Base-by-base conservation (phyloP, 2,888 invertebrate genomes). In the Cheilosia pagana region DNA sequence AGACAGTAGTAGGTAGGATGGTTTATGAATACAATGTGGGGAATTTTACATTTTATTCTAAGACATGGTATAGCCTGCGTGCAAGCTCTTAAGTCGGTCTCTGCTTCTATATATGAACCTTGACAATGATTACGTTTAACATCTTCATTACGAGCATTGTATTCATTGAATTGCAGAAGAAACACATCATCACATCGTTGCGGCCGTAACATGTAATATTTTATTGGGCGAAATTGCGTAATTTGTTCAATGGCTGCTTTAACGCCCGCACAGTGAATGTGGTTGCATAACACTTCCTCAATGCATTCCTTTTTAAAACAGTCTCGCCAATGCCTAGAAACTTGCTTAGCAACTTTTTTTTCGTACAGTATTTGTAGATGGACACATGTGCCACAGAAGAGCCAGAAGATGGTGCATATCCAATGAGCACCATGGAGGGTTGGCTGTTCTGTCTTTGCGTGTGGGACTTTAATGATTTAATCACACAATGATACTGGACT, bases 201-300 rank as follows among this genome's bases (percentile, higher is more conserved):
- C 12, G 12, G 12, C 35, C 3, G 35, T 35, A 35, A n/a, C 3
- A 23, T 50, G 8, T 14, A 12, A 39, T 52, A 25, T 21, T 52
- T 19, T 52, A 52, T 52, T 52, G 21, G 45, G 28, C 19, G 28
- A n/a, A 60, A 25, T 63, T 63, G 23, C 63, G 39, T 63, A 63
- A 63, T 39, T 23, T 52, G n/a, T 50, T 23, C 52, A 65, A 50
- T 35, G 23, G 10, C 50, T 45, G 19, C 35, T 12, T 39, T 25
- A 19, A 19, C 39, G 10, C 19, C 25, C 52, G 65, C 31, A 31
- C 5, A n/a, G 6, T 41, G 25, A 25, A 31, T 12, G 35, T 35
- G 1, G 12, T 67, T 67, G 12, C 53, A 19, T 67, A 67, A 67
- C 12, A 43, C 53, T 67, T 43, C 67, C 67, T 53, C 43, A 43